Evolutionary conservation across 2,797 vertebrate species (phyloP).

Genomic region (Enteromius trimaculatus): DNA sequence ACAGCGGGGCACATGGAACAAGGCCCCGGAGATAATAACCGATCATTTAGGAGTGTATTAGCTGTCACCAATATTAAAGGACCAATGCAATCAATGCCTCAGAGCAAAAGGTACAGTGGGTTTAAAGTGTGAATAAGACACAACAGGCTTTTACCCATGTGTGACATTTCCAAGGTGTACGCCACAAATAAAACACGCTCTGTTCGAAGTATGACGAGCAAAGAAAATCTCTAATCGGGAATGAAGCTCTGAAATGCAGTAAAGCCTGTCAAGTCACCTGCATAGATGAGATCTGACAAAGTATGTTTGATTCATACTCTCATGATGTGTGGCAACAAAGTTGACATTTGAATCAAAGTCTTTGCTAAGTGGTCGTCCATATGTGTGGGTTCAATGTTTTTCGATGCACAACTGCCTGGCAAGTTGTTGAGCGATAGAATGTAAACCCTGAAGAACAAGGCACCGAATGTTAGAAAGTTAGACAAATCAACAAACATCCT

Average conservation of each 20-base stretch:
- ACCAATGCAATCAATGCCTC: slow-evolving; percentile 69
- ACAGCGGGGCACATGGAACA: slow-evolving; percentile 72
- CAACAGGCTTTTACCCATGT: slow-evolving; percentile 35
- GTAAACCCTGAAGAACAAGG: background rate
- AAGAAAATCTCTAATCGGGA: slow-evolving; percentile 19
- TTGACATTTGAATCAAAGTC: slow-evolving; percentile 1
- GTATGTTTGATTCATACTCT: background rate
- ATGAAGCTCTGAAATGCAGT: slow-evolving; percentile 6
- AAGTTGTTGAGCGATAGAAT: background rate
- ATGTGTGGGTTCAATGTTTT: background rate
- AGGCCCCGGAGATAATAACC: slow-evolving; percentile 77
- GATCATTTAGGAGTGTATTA: slow-evolving; percentile 78
- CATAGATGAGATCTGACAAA: background rate
- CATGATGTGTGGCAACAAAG: background rate
- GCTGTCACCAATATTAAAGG: slow-evolving; percentile 76
- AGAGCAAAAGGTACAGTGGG: slow-evolving; percentile 50
- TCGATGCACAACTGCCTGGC: background rate
- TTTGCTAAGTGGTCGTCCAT: background rate
- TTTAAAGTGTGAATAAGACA: slow-evolving; percentile 39
- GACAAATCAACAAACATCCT: background rate
- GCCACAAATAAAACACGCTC: slow-evolving; percentile 25
- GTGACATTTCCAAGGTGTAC: slow-evolving; percentile 52
- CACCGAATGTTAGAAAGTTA: background rate
- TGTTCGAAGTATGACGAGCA: background rate
- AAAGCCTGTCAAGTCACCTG: slow-evolving; percentile 9